These are phyloP conservation scores for Xanthorhoe spadicearia DNA, from an alignment of 2,888 invertebrate genomes.

Conservation along the genomic window DNA sequence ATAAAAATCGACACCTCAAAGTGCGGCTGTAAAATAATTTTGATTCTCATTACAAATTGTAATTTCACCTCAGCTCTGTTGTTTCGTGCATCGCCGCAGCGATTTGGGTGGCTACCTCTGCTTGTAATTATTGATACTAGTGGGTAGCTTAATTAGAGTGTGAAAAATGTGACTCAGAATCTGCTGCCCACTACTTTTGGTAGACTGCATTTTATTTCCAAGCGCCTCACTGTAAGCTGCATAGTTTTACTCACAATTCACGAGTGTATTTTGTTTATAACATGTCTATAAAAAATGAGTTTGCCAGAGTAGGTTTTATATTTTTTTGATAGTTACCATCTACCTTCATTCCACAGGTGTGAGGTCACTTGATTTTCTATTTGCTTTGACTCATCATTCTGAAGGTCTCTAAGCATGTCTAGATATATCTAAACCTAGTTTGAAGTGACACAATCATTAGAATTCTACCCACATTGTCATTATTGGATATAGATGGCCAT, in stretches of 20 bases:
- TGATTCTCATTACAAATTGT: slow-evolving; percentile 49
- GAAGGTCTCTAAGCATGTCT: slow-evolving; percentile 54
- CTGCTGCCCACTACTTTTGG: slow-evolving; percentile 70
- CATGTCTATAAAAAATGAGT: too few relatives aligned
- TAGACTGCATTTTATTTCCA: slow-evolving; percentile 67
- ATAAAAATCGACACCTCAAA: slow-evolving; percentile 45
- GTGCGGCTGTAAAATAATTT: slow-evolving; percentile 47
- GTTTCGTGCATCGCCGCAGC: slow-evolving; percentile 73
- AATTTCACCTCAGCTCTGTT: slow-evolving; percentile 70
- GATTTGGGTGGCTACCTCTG: slow-evolving; percentile 74
- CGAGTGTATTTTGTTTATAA: background rate
- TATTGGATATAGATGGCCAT: background rate
- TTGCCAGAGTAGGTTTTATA: too few relatives aligned
- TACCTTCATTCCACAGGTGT: slow-evolving; percentile 48
- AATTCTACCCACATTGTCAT: slow-evolving; percentile 35
- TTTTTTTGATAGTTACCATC: slow-evolving; percentile 14
- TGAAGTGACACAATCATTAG: background rate
- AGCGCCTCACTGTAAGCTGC: slow-evolving; percentile 31
- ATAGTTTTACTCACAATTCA: background rate
- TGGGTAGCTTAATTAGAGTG: slow-evolving; percentile 82
- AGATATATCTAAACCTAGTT: slow-evolving; percentile 12
- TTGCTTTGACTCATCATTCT: slow-evolving; percentile 61
- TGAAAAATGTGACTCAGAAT: slow-evolving; percentile 79
- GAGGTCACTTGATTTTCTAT: slow-evolving; percentile 59
- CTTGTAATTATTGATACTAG: slow-evolving; percentile 75